A percentile compares a stretch with the other conserved stretches of the same genome.
Evolutionary conservation across 2,888 invertebrate species (phyloP).

Genomic region (Ormyrus thymus): DNA sequence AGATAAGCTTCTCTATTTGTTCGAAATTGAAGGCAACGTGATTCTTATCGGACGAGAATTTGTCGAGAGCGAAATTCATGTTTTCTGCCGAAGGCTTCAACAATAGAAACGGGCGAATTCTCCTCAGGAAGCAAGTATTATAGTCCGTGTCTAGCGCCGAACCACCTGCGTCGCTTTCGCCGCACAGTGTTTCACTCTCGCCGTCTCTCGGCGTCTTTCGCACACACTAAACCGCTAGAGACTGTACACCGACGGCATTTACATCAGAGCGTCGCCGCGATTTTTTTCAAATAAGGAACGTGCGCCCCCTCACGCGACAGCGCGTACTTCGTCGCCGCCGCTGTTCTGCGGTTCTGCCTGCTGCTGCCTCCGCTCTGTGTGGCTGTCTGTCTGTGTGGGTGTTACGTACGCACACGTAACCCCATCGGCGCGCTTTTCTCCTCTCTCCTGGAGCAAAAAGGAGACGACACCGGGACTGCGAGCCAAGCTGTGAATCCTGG

Average conservation of each 20-base stretch:
- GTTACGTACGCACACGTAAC: neutral
- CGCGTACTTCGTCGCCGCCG: neutral
- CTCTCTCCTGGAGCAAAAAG: neutral
- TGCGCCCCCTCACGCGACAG: slow-evolving; percentile 43
- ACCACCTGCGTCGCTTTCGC: too few relatives aligned
- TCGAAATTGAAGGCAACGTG: slow-evolving; percentile 3
- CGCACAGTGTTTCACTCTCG: too few relatives aligned
- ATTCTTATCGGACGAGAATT: neutral
- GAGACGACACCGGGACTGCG: neutral
- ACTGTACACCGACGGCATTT: too few relatives aligned
- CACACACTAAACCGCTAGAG: too few relatives aligned
- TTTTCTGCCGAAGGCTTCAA: neutral
- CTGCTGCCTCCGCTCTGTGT: too few relatives aligned
- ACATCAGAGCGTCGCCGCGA: slow-evolving; percentile 46
- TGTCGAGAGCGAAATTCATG: slow-evolving; percentile 18
- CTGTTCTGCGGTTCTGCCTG: neutral
- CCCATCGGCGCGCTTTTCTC: too few relatives aligned
- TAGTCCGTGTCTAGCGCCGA: too few relatives aligned
- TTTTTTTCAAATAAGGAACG: slow-evolving; percentile 44
- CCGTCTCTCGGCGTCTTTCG: too few relatives aligned
- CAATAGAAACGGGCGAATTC: neutral
- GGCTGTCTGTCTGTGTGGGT: neutral
- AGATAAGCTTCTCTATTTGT: slow-evolving; percentile 23
- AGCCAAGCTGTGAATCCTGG: slow-evolving; percentile 46
- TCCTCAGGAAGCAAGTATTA: neutral